phyloP scores from a whole-genome alignment of 1,140 invertebrate species.

The Gonioctena quinquepunctata region DNA sequence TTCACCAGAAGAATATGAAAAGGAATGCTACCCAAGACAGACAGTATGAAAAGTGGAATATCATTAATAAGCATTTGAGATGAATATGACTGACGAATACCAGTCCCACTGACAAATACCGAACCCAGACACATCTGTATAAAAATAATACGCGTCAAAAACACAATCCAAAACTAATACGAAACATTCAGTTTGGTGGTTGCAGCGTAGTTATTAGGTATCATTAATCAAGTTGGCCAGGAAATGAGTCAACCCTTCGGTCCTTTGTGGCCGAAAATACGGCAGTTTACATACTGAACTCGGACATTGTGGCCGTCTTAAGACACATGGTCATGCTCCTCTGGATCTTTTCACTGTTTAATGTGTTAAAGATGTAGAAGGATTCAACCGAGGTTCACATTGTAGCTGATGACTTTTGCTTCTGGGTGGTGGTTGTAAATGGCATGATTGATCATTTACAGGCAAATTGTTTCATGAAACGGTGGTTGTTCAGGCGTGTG shows the following conservation, averaged over 20 bases:
- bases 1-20: too few relatives aligned
- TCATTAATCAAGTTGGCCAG: conserved; percentile 56
- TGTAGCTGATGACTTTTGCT: conserved; percentile 15
- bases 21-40: too few relatives aligned
- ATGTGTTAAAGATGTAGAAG: conserved; percentile 40
- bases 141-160: conserved; percentile 41
- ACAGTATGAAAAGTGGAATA: not conserved
- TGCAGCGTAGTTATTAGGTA: conserved; percentile 53
- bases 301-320: conserved; percentile 47
- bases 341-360: conserved; percentile 20
- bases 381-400: conserved; percentile 12
- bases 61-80: conserved; percentile 14
- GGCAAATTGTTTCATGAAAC: not conserved
- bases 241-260: conserved; percentile 57
- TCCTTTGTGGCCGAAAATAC: conserved; percentile 45
- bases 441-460: not conserved
- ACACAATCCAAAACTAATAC: conserved; percentile 44
- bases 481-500: not conserved
- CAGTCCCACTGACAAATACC: not conserved
- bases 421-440: conserved; percentile 18
- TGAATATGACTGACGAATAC: conserved; percentile 15
- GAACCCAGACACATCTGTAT: conserved; percentile 23
- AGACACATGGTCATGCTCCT: conserved; percentile 40
- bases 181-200: conserved; percentile 32
- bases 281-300: conserved; percentile 51